phyloP scores from a whole-genome alignment of 1,140 invertebrate genomes.

The Mactra quadrangularis region DNA sequence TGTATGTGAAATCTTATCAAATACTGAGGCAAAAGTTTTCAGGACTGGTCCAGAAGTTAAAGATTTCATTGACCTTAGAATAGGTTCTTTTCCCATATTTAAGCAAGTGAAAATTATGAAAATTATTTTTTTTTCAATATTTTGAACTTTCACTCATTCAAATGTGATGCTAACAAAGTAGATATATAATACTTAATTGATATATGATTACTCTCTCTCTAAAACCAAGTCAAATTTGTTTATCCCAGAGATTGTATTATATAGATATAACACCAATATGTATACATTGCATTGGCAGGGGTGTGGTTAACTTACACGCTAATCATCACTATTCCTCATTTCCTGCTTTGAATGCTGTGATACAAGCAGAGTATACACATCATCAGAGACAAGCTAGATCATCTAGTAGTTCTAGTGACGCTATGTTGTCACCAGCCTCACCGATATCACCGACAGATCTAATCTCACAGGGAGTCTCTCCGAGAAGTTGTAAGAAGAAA shows the following conservation, averaged over 20 bases:
- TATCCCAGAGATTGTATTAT: conserved; percentile 21
- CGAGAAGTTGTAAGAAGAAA: background rate
- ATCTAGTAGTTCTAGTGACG: conserved; percentile 69
- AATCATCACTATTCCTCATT: conserved; percentile 75
- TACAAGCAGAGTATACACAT: conserved; percentile 64
- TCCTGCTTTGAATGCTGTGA: conserved; percentile 74
- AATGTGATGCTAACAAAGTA: too few relatives aligned
- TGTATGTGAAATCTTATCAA: too few relatives aligned
- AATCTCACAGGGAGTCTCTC: background rate
- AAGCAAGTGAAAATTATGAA: too few relatives aligned
- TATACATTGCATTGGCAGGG: conserved; percentile 74
- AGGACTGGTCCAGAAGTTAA: too few relatives aligned
- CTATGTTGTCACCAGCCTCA: conserved; percentile 35
- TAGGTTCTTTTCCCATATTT: too few relatives aligned
- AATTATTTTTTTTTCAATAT: too few relatives aligned
- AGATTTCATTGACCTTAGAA: too few relatives aligned
- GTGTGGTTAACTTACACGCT: conserved; percentile 76
- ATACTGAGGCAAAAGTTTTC: too few relatives aligned
- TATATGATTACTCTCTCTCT: too few relatives aligned
- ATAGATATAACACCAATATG: conserved; percentile 35
- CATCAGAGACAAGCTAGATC: conserved; percentile 54
- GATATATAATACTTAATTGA: too few relatives aligned
- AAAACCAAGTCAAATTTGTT: too few relatives aligned
- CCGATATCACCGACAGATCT: conserved; percentile 31
- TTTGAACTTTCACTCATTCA: too few relatives aligned